Evolutionary conservation across 2,797 vertebrate species (phyloP).

Genomic region (Meda fulgida): DNA sequence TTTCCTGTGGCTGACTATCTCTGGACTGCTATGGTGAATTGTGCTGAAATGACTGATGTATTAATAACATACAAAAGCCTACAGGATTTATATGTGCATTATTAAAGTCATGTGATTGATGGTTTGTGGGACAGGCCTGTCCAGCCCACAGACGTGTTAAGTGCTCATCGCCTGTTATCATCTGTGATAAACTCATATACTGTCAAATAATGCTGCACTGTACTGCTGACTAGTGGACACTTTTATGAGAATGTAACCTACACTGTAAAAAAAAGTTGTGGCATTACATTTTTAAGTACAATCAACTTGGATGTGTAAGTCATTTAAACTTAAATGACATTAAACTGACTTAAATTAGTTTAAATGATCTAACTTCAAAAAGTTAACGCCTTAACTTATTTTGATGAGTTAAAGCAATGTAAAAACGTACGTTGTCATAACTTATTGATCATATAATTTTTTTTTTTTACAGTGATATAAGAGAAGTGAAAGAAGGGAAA

Average conservation of each 20-base stretch:
- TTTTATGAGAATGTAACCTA: conserved; percentile 19
- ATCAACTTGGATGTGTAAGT: no score
- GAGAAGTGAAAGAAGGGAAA: background rate
- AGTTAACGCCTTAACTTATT: no score
- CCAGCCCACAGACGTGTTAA: conserved; percentile 14
- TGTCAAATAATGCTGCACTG: conserved; percentile 21
- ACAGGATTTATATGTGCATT: conserved; percentile 9
- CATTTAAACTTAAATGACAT: no score
- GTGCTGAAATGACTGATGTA: background rate
- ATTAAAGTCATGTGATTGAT: conserved; percentile 33
- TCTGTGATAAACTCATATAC: conserved; percentile 29
- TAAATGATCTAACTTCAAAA: no score
- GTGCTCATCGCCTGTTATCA: conserved; percentile 42
- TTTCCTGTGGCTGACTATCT: background rate
- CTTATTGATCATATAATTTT: no score
- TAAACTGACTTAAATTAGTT: no score
- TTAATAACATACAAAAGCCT: conserved; percentile 3
- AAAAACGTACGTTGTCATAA: no score
- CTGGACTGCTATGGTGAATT: background rate
- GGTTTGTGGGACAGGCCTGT: conserved; percentile 19
- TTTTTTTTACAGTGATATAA: background rate
- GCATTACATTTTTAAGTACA: no score
- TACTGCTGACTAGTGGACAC: conserved; percentile 23
- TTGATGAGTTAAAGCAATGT: no score
- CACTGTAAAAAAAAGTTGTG: no score